A percentile compares a stretch with the other conserved stretches of the same genome.
These are phyloP conservation scores for Hemicordylus capensis DNA, from an alignment of 2,113 vertebrate species.

Conservation along the genomic window DNA sequence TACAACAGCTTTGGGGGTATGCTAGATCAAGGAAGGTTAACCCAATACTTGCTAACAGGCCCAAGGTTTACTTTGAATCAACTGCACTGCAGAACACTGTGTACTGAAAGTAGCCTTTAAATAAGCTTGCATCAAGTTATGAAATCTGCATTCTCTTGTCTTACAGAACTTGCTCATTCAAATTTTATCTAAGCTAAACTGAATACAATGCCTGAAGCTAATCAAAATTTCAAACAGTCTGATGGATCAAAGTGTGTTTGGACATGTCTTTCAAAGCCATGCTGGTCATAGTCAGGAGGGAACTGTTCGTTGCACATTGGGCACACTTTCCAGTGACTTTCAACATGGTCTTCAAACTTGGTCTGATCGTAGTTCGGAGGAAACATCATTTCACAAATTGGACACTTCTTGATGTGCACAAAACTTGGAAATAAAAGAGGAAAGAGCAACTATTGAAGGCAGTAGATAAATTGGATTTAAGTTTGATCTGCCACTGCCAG, in stretches of 20 bases:
- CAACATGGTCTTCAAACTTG: slow-evolving; percentile 97
- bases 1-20: slow-evolving; percentile 20
- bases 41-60: slow-evolving; percentile 56
- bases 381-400: slow-evolving; percentile 95
- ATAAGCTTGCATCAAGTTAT: slow-evolving; percentile 38
- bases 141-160: slow-evolving; percentile 29
- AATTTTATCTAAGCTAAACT: slow-evolving; percentile 47
- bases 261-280: slow-evolving; percentile 93
- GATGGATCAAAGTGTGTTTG: slow-evolving; percentile 95
- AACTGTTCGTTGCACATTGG: slow-evolving; percentile 99
- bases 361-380: slow-evolving; percentile 97
- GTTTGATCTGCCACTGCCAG: background rate
- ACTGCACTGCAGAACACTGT: slow-evolving; percentile 36
- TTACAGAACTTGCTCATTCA: slow-evolving; percentile 22
- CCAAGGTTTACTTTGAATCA: slow-evolving; percentile 31
- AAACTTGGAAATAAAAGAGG: slow-evolving; percentile 74
- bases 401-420: slow-evolving; percentile 93
- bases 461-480: accelerated
- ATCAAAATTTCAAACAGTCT: slow-evolving; percentile 87
- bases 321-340: slow-evolving; percentile 99
- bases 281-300: slow-evolving; percentile 94
- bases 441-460: background rate
- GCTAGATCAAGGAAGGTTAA: slow-evolving; percentile 59
- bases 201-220: slow-evolving; percentile 68
- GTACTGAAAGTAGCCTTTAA: slow-evolving; percentile 28